These are phyloP conservation scores for Neosilurus mollespiculum DNA, from an alignment of 2,797 vertebrate species.

Conservation along the genomic window DNA sequence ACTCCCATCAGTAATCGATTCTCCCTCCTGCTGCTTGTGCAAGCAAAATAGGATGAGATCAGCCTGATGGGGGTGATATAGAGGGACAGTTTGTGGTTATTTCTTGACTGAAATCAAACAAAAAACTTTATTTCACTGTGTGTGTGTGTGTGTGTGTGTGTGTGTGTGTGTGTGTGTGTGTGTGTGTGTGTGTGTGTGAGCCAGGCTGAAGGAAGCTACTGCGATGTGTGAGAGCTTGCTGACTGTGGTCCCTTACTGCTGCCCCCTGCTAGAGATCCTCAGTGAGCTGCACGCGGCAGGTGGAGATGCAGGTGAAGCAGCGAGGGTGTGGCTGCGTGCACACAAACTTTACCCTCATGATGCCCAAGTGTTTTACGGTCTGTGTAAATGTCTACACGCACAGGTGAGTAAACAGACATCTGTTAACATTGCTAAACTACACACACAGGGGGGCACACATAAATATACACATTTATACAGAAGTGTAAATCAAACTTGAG, in stretches of 20 bases:
- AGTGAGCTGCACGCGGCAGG: slow-evolving; percentile 75
- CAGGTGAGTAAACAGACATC: slow-evolving; percentile 75
- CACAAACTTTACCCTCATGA: slow-evolving; percentile 81
- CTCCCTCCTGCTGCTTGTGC: not conserved
- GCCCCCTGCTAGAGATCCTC: slow-evolving; percentile 78
- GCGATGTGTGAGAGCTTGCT: slow-evolving; percentile 79
- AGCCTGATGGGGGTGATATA: not conserved
- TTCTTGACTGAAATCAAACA: not conserved
- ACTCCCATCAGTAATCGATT: not conserved
- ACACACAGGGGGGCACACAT: not conserved
- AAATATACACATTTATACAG: not conserved
- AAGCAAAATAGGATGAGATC: not conserved
- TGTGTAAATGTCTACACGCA: slow-evolving; percentile 83
- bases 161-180: not conserved
- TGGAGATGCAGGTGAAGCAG: slow-evolving; percentile 70
- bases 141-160: slow-evolving; percentile 6
- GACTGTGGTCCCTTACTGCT: slow-evolving; percentile 76
- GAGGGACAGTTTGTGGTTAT: not conserved
- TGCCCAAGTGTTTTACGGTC: slow-evolving; percentile 83
- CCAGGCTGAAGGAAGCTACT: slow-evolving; percentile 79
- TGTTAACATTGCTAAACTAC: not conserved
- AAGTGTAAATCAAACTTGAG: too few species aligned
- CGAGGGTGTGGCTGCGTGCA: slow-evolving; percentile 79
- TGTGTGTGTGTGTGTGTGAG: not conserved
- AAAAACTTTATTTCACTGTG: not conserved